Conservation (phyloP, 2,888 invertebrate species). For the Heliconius aoede region DNA sequence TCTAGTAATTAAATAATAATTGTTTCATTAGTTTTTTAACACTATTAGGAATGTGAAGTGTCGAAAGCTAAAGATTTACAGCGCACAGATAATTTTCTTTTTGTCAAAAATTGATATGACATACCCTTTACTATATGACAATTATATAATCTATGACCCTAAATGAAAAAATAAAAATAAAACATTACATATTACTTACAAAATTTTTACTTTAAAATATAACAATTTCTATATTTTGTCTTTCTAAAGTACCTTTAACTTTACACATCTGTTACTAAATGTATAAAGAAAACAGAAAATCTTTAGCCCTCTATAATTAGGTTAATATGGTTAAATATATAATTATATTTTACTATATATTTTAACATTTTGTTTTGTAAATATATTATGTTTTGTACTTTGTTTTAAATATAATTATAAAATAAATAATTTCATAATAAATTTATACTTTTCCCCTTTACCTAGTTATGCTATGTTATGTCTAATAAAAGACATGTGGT, state of each 20-base stretch:
- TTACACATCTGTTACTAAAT: not conserved
- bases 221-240: not conserved
- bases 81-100: not conserved
- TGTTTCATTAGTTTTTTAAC: not conserved
- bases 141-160: not conserved
- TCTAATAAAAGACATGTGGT: slow-evolving; percentile 58
- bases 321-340: too few relatives aligned
- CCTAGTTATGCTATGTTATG: slow-evolving; percentile 40
- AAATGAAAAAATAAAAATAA: not conserved
- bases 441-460: slow-evolving; percentile 47
- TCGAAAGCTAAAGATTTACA: slow-evolving; percentile 19
- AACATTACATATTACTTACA: not conserved
- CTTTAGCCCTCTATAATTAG: slow-evolving; percentile 10
- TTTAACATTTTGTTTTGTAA: not conserved
- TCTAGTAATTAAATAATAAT: not conserved
- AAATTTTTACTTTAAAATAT: not conserved
- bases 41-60: slow-evolving; percentile 10
- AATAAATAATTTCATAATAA: slow-evolving; percentile 20
- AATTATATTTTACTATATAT: not conserved
- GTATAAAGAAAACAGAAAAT: slow-evolving; percentile 1
- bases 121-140: not conserved
- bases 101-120: slow-evolving; percentile 12
- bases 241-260: not conserved
- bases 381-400: slow-evolving; percentile 13
- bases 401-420: not conserved